Evolutionary conservation across 2,797 vertebrate genomes (phyloP).

Genomic region (Intellagama lesueurii): DNA sequence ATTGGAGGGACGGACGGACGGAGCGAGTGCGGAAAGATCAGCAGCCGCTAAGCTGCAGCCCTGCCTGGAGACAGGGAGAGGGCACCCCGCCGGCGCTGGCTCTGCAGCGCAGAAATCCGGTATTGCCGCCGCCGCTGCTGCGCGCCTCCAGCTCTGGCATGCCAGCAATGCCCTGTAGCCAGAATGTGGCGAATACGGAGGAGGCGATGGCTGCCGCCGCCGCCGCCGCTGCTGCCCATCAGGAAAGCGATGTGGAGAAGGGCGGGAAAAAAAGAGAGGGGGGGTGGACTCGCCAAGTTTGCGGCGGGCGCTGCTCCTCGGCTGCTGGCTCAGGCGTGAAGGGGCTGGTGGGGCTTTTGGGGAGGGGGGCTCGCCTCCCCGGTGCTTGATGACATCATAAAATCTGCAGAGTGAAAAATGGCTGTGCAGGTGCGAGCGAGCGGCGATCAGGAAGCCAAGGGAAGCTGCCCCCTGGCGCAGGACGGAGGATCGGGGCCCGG

Average conservation of each 20-base stretch:
- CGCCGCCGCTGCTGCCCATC: constrained; percentile 39
- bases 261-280: constrained; percentile 33
- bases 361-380: not conserved
- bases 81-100: constrained; percentile 10
- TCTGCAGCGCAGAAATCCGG: constrained; percentile 33
- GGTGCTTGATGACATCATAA: constrained; percentile 68
- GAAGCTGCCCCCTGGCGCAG: not conserved
- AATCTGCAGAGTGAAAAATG: constrained; percentile 64
- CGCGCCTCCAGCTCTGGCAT: constrained; percentile 50
- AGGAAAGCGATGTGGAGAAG: constrained; percentile 10
- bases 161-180: constrained; percentile 14
- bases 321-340: not conserved
- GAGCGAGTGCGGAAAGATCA: constrained; percentile 53
- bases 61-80: constrained; percentile 45
- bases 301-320: not conserved
- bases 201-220: not conserved
- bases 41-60: constrained; percentile 58
- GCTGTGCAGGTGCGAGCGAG: constrained; percentile 39
- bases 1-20: not conserved
- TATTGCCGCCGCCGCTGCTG: not conserved
- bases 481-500: not conserved
- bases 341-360: not conserved
- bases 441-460: not conserved
- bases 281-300: constrained; percentile 9
- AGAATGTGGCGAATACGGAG: not conserved